phyloP scores from a whole-genome alignment of 2,113 vertebrate genomes.

The Pao palembangensis region DNA sequence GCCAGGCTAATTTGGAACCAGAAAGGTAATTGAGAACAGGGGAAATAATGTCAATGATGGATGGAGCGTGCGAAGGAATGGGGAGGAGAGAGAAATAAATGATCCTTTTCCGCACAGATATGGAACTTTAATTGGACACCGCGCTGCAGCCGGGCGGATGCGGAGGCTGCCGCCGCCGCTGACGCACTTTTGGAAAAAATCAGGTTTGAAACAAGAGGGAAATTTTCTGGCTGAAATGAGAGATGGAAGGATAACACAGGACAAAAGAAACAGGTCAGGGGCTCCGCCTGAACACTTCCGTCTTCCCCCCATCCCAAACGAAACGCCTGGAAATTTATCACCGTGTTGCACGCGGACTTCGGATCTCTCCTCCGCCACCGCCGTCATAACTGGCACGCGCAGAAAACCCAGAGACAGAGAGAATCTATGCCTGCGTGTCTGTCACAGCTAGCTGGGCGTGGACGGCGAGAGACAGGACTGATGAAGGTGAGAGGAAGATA shows the following conservation, averaged over 20 bases:
- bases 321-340: conserved; percentile 46
- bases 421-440: conserved; percentile 23
- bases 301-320: conserved; percentile 40
- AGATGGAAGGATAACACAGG: conserved; percentile 55
- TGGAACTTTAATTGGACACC: conserved; percentile 68
- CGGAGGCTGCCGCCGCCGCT: conserved; percentile 69
- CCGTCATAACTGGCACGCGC: conserved; percentile 45
- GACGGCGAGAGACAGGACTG: background rate
- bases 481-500: conserved; percentile 27
- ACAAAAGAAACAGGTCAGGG: conserved; percentile 57
- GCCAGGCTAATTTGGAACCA: conserved; percentile 41
- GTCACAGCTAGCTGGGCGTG: conserved; percentile 15
- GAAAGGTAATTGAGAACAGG: conserved; percentile 43
- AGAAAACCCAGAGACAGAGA: conserved; percentile 40
- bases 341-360: conserved; percentile 25
- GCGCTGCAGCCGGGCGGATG: conserved; percentile 43
- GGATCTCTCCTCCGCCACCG: conserved; percentile 38
- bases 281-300: conserved; percentile 58
- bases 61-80: conserved; percentile 22
- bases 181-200: conserved; percentile 65
- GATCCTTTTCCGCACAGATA: conserved; percentile 51
- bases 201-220: conserved; percentile 70
- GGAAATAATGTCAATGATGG: conserved; percentile 54
- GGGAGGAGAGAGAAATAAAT: conserved; percentile 32
- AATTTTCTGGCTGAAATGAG: conserved; percentile 58